Percentiles rank a stretch among this genome's conserved stretches.
phyloP scores from a whole-genome alignment of 2,888 invertebrate species.

The Cantharis flavilabris region DNA sequence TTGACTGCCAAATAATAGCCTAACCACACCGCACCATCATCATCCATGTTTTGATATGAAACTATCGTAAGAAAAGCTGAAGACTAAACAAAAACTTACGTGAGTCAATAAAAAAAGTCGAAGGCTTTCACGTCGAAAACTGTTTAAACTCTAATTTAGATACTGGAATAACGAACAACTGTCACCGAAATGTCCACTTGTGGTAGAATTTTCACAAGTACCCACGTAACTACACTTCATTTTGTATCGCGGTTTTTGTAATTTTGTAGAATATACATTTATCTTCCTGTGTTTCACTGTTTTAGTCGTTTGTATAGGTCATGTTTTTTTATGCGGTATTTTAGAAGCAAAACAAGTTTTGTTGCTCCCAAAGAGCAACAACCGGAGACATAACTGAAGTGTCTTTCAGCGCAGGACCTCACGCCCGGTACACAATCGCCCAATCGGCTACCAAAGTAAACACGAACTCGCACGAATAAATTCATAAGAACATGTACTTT shows the following conservation, averaged over 20 bases:
- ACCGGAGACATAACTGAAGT: constrained; percentile 45
- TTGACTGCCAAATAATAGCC: not conserved
- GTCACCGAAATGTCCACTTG: constrained; percentile 21
- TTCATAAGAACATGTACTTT: not conserved
- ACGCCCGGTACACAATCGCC: constrained; percentile 27
- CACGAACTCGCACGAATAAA: constrained; percentile 3
- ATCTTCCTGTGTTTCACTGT: constrained; percentile 1
- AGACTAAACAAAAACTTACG: not conserved
- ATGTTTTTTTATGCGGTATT: constrained; percentile 27
- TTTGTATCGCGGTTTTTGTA: not conserved
- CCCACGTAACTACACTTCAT: constrained; percentile 16
- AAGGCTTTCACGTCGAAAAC: not conserved
- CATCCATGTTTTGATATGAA: not conserved
- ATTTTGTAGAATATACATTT: not conserved
- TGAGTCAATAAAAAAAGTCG: not conserved
- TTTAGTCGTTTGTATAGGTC: constrained; percentile 10
- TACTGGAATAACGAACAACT: constrained; percentile 12
- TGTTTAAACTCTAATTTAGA: not conserved
- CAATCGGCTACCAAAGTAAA: constrained; percentile 14
- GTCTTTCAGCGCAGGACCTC: constrained; percentile 40
- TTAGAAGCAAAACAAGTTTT: constrained; percentile 32
- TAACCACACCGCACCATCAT: not conserved
- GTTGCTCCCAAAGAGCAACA: constrained; percentile 44
- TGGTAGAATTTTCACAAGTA: constrained; percentile 20
- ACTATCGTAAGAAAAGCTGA: not conserved